These are phyloP conservation scores for Scomber colias DNA, from an alignment of 2,113 vertebrate species.

Conservation along the genomic window DNA sequence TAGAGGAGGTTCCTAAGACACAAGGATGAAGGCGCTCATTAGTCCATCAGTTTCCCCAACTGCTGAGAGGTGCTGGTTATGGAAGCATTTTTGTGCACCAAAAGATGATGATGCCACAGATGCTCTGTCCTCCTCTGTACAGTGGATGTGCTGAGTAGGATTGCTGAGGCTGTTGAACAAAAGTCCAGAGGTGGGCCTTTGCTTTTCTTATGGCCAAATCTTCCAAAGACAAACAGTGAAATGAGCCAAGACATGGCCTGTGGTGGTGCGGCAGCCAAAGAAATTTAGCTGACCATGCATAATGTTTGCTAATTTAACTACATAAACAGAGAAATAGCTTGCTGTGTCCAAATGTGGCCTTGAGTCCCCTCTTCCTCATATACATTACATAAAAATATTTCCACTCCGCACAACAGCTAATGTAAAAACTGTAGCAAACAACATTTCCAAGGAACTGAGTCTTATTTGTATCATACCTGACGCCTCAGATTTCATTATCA, in stretches of 20 bases:
- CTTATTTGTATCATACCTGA: not conserved
- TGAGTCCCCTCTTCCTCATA: not conserved
- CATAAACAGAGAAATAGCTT: conserved; percentile 29
- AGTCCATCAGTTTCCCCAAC: no score
- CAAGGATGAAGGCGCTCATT: no score
- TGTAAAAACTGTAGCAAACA: not conserved
- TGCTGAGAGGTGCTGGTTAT: no score
- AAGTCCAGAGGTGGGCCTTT: not conserved
- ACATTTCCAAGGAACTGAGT: no score
- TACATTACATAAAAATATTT: not conserved
- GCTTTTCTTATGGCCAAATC: conserved; percentile 4
- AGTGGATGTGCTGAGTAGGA: no score
- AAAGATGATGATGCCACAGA: no score
- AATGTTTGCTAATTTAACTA: conserved; percentile 24
- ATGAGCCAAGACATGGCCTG: conserved; percentile 12
- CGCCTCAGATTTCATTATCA: not conserved
- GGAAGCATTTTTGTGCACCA: no score
- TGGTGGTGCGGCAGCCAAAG: conserved; percentile 10
- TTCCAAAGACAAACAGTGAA: not conserved
- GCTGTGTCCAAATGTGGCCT: conserved; percentile 14
- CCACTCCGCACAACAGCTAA: not conserved
- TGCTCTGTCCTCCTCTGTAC: no score
- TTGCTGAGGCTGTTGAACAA: not conserved
- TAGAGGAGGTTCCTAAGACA: no score
- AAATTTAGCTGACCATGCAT: conserved; percentile 31